Evolutionary conservation across 2,113 vertebrate species (phyloP).

Genomic region (Puma concolor): DNA sequence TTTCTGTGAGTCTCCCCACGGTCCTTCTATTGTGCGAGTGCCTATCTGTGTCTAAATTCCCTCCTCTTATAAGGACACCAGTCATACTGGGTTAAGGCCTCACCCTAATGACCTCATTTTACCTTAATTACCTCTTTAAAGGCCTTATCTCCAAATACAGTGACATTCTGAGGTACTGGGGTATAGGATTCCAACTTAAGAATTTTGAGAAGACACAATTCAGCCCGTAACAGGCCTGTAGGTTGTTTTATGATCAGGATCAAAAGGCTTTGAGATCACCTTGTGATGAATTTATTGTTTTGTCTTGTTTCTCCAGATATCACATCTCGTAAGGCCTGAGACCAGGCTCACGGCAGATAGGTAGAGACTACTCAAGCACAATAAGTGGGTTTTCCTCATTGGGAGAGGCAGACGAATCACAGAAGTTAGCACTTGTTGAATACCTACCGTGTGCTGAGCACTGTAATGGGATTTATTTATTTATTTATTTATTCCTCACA

Average conservation of each 20-base stretch:
- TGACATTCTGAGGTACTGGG: not conserved
- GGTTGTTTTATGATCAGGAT: not conserved
- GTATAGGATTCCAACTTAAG: not conserved
- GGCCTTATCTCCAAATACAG: not conserved
- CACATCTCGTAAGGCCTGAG: not conserved
- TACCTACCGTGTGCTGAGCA: not conserved
- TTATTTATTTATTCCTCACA: not conserved
- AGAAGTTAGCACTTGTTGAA: not conserved
- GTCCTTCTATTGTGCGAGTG: not conserved
- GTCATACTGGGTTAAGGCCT: not conserved
- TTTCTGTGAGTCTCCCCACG: not conserved
- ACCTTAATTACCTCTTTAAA: not conserved
- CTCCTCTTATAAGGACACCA: not conserved
- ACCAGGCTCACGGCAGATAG: not conserved
- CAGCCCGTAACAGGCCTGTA: not conserved
- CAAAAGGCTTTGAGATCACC: not conserved
- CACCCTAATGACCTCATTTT: not conserved
- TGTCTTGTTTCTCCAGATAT: not conserved
- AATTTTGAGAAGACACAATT: not conserved
- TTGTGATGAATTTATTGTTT: not conserved
- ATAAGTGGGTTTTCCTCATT: not conserved
- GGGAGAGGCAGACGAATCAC: not conserved
- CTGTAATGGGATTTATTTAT: constrained; percentile 18
- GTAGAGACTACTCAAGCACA: not conserved
- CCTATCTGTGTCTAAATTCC: not conserved